A percentile compares a stretch with the other conserved stretches of the same genome.
Evolutionary conservation across 2,888 invertebrate genomes (phyloP).

Genomic region (Itoplectis maculator): DNA sequence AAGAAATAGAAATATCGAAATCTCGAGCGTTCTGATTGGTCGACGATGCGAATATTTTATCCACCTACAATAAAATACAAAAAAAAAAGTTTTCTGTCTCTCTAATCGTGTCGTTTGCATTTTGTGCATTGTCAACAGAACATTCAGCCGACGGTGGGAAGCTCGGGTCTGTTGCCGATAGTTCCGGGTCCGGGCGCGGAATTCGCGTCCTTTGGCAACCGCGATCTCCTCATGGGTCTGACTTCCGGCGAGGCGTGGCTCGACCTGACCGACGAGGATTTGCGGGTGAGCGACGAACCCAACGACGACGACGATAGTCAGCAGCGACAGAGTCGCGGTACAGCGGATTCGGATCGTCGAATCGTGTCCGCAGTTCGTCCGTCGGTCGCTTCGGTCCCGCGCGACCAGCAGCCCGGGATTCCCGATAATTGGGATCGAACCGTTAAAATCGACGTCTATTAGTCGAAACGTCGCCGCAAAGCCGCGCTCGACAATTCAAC

Average conservation of each 20-base stretch:
- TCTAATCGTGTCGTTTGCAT: neutral
- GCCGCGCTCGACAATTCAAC: slow-evolving; percentile 58
- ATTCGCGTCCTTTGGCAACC: slow-evolving; percentile 92
- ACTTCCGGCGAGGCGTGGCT: slow-evolving; percentile 89
- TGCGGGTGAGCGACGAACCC: slow-evolving; percentile 77
- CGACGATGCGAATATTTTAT: no score
- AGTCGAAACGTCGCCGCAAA: slow-evolving; percentile 66
- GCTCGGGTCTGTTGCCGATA: slow-evolving; percentile 87
- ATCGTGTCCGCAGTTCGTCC: no score
- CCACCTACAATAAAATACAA: no score
- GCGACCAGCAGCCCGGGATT: slow-evolving; percentile 43
- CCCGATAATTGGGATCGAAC: slow-evolving; percentile 73
- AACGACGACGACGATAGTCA: no score
- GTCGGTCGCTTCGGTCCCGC: slow-evolving; percentile 4
- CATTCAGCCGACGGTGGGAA: slow-evolving; percentile 86
- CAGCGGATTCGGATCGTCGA: no score
- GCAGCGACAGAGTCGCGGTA: no score
- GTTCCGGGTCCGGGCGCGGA: slow-evolving; percentile 91
- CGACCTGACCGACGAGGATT: slow-evolving; percentile 84
- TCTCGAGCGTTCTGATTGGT: no score
- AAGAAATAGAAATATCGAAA: no score
- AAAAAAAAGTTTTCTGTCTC: no score
- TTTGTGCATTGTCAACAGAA: slow-evolving; percentile 81
- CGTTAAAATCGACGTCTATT: slow-evolving; percentile 74
- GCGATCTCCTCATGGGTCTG: slow-evolving; percentile 93